These are phyloP conservation scores for Drosophila bocqueti DNA, from an alignment of 1,140 invertebrate species.

Conservation along the genomic window DNA sequence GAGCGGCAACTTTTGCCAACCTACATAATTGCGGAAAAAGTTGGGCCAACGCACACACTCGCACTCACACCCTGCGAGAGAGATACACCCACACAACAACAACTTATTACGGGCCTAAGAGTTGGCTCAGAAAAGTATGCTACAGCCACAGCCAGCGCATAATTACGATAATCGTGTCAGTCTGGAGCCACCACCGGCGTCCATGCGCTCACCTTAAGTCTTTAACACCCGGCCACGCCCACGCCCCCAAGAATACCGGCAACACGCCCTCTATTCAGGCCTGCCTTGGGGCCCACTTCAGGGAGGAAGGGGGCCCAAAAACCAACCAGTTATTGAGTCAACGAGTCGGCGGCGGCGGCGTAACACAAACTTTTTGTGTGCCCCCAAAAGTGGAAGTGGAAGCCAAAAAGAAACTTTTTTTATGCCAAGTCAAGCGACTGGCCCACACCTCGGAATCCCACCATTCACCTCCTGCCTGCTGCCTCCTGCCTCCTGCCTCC, in stretches of 20 bases:
- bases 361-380: slow-evolving; percentile 74
- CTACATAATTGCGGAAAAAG: slow-evolving; percentile 81
- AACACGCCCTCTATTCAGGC: slow-evolving; percentile 27
- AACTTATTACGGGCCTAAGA: slow-evolving; percentile 48
- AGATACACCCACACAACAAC: slow-evolving; percentile 37
- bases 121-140: slow-evolving; percentile 76
- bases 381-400: slow-evolving; percentile 60
- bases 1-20: slow-evolving; percentile 71
- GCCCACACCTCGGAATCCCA: slow-evolving; percentile 31
- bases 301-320: slow-evolving; percentile 8
- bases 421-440: slow-evolving; percentile 62
- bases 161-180: slow-evolving; percentile 83
- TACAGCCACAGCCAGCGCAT: slow-evolving; percentile 75
- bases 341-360: slow-evolving; percentile 66
- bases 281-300: slow-evolving; percentile 3
- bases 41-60: slow-evolving; percentile 57
- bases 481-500: not conserved
- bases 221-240: slow-evolving; percentile 30
- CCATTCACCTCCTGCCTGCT: slow-evolving; percentile 2
- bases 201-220: slow-evolving; percentile 41
- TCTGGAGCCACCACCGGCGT: slow-evolving; percentile 51
- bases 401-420: slow-evolving; percentile 74
- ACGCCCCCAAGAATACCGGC: slow-evolving; percentile 13
- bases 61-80: slow-evolving; percentile 12
- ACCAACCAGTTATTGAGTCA: slow-evolving; percentile 77